A percentile compares a stretch with the other conserved stretches of the same genome.
These are phyloP conservation scores for Brachyopa scutellaris DNA, from an alignment of 2,888 invertebrate genomes.

Conservation along the genomic window DNA sequence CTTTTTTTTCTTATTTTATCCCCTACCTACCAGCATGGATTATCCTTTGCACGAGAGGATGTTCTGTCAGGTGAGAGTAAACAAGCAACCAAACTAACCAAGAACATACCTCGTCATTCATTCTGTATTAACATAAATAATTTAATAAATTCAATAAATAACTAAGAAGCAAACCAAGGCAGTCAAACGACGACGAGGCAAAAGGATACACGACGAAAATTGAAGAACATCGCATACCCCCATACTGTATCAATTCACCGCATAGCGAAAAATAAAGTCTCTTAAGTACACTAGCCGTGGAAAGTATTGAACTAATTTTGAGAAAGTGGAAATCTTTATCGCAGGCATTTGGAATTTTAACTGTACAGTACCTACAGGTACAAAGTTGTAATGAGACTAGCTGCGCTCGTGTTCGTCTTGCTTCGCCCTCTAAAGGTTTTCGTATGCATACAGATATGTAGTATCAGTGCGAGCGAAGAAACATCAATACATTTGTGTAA, in stretches of 20 bases:
- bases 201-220: slow-evolving; percentile 49
- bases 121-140: slow-evolving; percentile 71
- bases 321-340: too few species aligned
- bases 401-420: too few species aligned
- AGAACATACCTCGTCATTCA: slow-evolving; percentile 64
- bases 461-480: too few species aligned
- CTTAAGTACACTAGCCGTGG: slow-evolving; percentile 12
- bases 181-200: slow-evolving; percentile 47
- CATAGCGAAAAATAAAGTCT: slow-evolving; percentile 16
- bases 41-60: slow-evolving; percentile 28
- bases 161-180: slow-evolving; percentile 64
- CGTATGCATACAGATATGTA: too few species aligned
- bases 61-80: slow-evolving; percentile 36
- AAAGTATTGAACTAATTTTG: slow-evolving; percentile 9
- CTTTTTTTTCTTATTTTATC: slow-evolving; percentile 12
- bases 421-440: too few species aligned
- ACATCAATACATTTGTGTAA: too few species aligned
- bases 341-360: too few species aligned
- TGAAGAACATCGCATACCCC: slow-evolving; percentile 10
- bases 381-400: too few species aligned
- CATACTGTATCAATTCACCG: slow-evolving; percentile 50
- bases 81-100: slow-evolving; percentile 48
- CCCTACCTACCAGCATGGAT: slow-evolving; percentile 6
- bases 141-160: slow-evolving; percentile 73
- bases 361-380: too few species aligned